These are phyloP conservation scores for Butorides virescens DNA, from an alignment of 2,113 vertebrate genomes.

Conservation along the genomic window DNA sequence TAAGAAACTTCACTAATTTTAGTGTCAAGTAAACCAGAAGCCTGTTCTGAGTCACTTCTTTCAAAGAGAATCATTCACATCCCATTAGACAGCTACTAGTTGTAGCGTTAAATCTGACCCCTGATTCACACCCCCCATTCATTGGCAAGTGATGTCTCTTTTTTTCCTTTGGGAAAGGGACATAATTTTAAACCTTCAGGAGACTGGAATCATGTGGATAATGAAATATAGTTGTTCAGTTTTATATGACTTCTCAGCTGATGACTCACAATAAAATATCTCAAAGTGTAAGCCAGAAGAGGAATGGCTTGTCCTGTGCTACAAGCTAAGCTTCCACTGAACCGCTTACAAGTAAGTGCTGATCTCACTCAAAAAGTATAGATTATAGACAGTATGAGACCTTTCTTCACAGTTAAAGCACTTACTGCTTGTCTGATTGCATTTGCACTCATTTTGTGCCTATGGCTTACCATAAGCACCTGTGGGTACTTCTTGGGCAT, in stretches of 20 bases:
- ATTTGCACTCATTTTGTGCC: neutral
- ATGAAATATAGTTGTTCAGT: neutral
- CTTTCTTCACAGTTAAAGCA: neutral
- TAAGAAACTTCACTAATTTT: neutral
- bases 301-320: neutral
- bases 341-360: neutral
- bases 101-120: neutral
- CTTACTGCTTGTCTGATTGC: neutral
- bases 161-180: neutral
- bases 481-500: neutral
- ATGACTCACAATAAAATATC: constrained; percentile 19
- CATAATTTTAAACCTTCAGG: neutral
- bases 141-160: neutral
- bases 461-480: neutral
- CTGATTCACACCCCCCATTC: neutral
- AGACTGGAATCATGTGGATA: neutral
- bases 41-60: constrained; percentile 7
- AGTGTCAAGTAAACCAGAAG: neutral
- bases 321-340: neutral
- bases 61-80: neutral
- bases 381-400: neutral
- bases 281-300: neutral
- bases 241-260: neutral
- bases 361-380: neutral
- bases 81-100: neutral